phyloP scores from a whole-genome alignment of 2,888 invertebrate genomes.

The Lycocerus yunnanus region DNA sequence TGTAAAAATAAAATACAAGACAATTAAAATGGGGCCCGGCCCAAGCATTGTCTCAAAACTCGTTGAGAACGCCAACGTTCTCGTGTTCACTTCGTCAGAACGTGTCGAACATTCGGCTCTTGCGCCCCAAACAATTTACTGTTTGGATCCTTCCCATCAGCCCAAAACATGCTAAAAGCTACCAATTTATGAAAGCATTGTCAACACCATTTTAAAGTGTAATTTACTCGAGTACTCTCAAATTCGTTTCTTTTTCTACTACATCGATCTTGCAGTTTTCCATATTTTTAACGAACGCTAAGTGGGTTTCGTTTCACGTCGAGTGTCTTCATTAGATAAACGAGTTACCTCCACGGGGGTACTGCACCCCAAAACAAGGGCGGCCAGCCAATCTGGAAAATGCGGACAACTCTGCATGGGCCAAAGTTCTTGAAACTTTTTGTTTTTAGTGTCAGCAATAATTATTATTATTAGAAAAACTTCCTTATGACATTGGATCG shows the following conservation, averaged over 20 bases:
- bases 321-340: neutral
- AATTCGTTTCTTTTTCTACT: neutral
- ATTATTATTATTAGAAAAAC: too few species aligned
- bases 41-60: constrained; percentile 28
- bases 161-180: constrained; percentile 23
- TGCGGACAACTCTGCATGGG: too few species aligned
- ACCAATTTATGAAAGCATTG: constrained; percentile 25
- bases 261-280: neutral
- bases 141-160: constrained; percentile 15
- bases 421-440: too few species aligned
- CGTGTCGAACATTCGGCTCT: constrained; percentile 18
- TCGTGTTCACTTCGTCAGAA: constrained; percentile 21
- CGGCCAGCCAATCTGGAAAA: neutral
- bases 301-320: neutral
- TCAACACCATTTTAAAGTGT: constrained; percentile 19
- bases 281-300: neutral
- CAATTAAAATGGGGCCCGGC: constrained; percentile 15
- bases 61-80: constrained; percentile 24
- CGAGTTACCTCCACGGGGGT: neutral
- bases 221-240: constrained; percentile 13
- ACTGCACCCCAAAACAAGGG: neutral
- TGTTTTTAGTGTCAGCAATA: too few species aligned
- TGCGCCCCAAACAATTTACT: constrained; percentile 22
- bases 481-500: too few species aligned
- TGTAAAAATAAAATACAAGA: constrained; percentile 20